Evolutionary conservation across 2,888 invertebrate species (phyloP), one percentile per base, ranked within the genome.

Genomic region (Apotomis capreana): DNA sequence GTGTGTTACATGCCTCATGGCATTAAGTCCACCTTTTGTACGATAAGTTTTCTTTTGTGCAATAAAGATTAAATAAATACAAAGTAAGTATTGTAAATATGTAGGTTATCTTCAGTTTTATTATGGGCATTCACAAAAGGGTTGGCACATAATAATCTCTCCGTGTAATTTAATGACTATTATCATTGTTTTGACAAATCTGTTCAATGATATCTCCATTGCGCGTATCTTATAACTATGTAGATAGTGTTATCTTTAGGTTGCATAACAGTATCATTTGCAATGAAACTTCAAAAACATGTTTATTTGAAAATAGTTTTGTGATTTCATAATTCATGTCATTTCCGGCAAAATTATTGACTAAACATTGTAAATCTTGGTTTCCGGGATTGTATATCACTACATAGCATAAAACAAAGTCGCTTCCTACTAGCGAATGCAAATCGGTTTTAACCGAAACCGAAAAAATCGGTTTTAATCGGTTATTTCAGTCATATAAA

Each of bases 171-270:
- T 59, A 58, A 63, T 68, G 13, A 44, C 8, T 52, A 37, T 68
- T 68, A 68, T 72, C 68, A 68, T 9, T 62, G 58, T 62, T 71
- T 72, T 57, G 64, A 15, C 59, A 81, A 83, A 85, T 84, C 82
- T 83, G 75, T 65, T 69, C 67, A 37, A 74, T 78, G 69, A 76
- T 78, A 76, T 73, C 75, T 76, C 81, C 77, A 82, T 81, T 79
- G 71, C 75, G 78, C 78, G 77, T 83, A 82, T 76, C 74, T 75
- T 57, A 74, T 52, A 52, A 52, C 67, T 58, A 51, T 44, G 46
- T 63, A 46, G 72, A 68, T 58, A 64, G 54, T 57, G 62, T 72
- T 70, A 68, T 72, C 52, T 68, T 13, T 9, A 13, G 58, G 68
- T 68, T 72, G 68, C 63, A 68, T 59, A 72, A 68, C 37, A 52